These are phyloP conservation scores for Triplophysa bombifrons DNA, from an alignment of 2,797 vertebrate genomes.

Conservation along the genomic window DNA sequence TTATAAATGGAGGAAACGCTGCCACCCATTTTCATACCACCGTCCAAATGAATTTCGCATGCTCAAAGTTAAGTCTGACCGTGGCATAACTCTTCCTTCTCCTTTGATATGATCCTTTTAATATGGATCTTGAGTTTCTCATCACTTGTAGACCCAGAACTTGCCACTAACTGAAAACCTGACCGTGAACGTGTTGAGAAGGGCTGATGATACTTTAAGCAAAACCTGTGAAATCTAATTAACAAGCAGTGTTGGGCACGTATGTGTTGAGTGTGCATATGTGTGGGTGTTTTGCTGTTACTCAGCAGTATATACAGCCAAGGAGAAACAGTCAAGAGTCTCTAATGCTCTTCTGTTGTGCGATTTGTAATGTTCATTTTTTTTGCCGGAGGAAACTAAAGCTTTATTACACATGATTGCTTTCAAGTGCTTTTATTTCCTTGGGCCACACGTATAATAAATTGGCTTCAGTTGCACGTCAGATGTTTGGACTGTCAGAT, in stretches of 20 bases:
- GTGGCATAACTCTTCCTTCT: background rate
- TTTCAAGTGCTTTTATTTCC: slow-evolving; percentile 64
- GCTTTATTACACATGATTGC: slow-evolving; percentile 68
- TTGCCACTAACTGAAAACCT: background rate
- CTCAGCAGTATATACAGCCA: slow-evolving; percentile 23
- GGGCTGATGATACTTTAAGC: slow-evolving; percentile 43
- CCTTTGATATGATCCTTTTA: background rate
- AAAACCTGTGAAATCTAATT: slow-evolving; percentile 33
- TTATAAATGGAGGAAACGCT: too few relatives aligned
- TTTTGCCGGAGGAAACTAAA: slow-evolving; percentile 64
- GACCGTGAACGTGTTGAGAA: slow-evolving; percentile 11
- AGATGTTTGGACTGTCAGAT: slow-evolving; percentile 52
- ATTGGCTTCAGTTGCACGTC: slow-evolving; percentile 58
- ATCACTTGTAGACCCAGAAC: background rate
- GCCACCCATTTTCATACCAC: too few relatives aligned
- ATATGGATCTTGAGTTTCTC: background rate
- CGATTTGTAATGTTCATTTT: slow-evolving; percentile 29
- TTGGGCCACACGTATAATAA: slow-evolving; percentile 61
- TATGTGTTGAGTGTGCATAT: slow-evolving; percentile 43
- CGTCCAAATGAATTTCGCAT: too few relatives aligned
- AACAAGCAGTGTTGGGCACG: slow-evolving; percentile 16
- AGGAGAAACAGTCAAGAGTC: slow-evolving; percentile 60
- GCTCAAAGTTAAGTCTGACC: too few relatives aligned
- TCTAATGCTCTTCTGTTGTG: slow-evolving; percentile 52
- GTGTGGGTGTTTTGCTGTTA: slow-evolving; percentile 34